A percentile compares a stretch with the other conserved stretches of the same genome.
Conservation (phyloP, 2,113 vertebrate species). For the Barbus barbus region DNA sequence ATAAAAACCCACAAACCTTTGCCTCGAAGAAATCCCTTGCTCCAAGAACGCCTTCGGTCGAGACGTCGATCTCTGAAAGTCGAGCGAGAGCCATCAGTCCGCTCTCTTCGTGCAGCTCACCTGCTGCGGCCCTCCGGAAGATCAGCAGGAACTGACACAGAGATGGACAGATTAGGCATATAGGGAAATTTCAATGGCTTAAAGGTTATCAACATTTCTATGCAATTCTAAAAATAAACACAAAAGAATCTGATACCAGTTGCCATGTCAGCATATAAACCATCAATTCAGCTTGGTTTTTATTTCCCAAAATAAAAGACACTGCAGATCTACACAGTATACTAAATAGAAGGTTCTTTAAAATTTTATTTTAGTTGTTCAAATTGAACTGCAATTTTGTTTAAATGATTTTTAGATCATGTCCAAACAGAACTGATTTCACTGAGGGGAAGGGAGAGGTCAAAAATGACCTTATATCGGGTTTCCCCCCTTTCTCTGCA, state of each 20-base stretch:
- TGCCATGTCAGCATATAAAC: background rate
- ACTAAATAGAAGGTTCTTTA: too few species aligned
- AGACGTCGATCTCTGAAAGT: constrained; percentile 91
- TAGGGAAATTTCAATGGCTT: background rate
- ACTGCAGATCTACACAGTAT: background rate
- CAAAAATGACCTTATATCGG: constrained; percentile 11
- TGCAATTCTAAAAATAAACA: background rate
- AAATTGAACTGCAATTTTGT: background rate
- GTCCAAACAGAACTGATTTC: background rate
- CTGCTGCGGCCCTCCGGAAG: constrained; percentile 88
- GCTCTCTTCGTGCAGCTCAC: constrained; percentile 89
- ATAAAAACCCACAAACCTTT: constrained; percentile 77
- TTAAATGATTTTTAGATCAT: background rate
- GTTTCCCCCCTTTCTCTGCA: constrained; percentile 2
- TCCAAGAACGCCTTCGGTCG: constrained; percentile 89
- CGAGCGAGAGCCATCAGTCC: constrained; percentile 89
- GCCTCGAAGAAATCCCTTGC: constrained; percentile 96
- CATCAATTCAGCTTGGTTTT: background rate
- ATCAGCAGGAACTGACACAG: constrained; percentile 87
- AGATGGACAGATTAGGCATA: background rate
- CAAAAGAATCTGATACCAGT: background rate
- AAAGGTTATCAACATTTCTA: constrained; percentile 17
- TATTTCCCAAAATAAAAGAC: background rate
- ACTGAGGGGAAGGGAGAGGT: background rate
- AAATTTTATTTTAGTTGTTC: background rate